Base-by-base conservation (phyloP, 2,113 vertebrate species). In the Rhinichthys klamathensis region DNA sequence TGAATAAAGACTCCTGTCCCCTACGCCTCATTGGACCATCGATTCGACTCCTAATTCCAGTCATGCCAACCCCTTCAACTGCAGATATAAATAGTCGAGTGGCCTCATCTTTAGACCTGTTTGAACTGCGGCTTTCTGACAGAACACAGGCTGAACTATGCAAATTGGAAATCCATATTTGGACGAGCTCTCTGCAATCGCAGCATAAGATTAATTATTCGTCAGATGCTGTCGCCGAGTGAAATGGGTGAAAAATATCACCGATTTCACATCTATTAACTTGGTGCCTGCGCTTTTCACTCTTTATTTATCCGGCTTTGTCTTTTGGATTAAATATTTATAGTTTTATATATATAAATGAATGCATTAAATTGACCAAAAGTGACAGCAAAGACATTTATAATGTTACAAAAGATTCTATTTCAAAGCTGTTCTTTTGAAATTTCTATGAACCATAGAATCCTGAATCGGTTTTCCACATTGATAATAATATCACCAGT, bases 31-130 rank as follows among this genome's bases (percentile, higher is more conserved):
- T 70, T 87, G 67, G 86, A 80, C 69, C 86, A 80, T 87, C 80
- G 88, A 86, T 92, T 88, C 87, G 83, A 88, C 86, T 91, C 82
- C 76, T 87, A 87, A 82, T 91, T 84, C 74, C 86, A 89, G 72
- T 83, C 88, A 86, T 65, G 74, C 38, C 41, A 16, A 2, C 60
- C 32, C 7, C 60, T 80, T 67, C 38, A 30, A 25, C 60, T 3
- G 35, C 58, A 32, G 25, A 65, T 63, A 67, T 35, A 44, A 80
- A 82, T 21, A 82, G 63, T 56, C 10, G 9, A 54, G 80, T n/a
- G 44, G 18, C 27, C 44, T 82, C 41, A 49, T 82, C 61, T 82
- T 35, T 69, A 70, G 46, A n/a, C 65, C 15, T 12, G 74, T 69
- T 25, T 80, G 58, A 63, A 60, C 76, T 16, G 46, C 46, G 15